phyloP scores from a whole-genome alignment of 2,113 vertebrate genomes.

The Phyllostomus hastatus region DNA sequence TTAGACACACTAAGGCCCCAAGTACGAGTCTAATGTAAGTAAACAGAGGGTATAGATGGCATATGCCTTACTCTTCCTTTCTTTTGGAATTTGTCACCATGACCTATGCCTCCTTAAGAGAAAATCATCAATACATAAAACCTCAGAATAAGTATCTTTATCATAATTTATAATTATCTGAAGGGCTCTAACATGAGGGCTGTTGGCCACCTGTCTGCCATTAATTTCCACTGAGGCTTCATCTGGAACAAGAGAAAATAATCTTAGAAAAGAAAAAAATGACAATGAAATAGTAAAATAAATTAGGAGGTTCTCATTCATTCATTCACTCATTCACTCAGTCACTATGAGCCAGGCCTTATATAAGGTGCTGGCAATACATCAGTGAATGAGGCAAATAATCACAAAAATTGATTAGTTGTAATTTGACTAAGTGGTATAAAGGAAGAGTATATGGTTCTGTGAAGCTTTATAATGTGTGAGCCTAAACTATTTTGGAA shows the following conservation, averaged over 20 bases:
- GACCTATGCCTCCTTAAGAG: background rate
- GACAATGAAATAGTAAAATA: background rate
- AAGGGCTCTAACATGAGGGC: background rate
- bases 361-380: background rate
- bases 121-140: background rate
- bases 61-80: background rate
- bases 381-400: background rate
- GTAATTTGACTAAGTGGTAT: background rate
- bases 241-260: background rate
- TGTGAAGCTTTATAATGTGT: background rate
- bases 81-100: background rate
- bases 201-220: background rate
- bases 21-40: background rate
- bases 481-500: background rate
- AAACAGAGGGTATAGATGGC: background rate
- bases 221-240: background rate
- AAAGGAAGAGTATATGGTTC: background rate
- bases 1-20: background rate
- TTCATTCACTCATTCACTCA: background rate
- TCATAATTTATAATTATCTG: background rate
- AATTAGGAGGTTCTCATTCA: background rate
- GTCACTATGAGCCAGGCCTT: background rate
- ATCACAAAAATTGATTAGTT: background rate
- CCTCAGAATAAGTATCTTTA: background rate
- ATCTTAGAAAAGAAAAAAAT: background rate